These are phyloP conservation scores for Calcarius lapponicus DNA, from an alignment of 2,797 vertebrate genomes.

Conservation along the genomic window DNA sequence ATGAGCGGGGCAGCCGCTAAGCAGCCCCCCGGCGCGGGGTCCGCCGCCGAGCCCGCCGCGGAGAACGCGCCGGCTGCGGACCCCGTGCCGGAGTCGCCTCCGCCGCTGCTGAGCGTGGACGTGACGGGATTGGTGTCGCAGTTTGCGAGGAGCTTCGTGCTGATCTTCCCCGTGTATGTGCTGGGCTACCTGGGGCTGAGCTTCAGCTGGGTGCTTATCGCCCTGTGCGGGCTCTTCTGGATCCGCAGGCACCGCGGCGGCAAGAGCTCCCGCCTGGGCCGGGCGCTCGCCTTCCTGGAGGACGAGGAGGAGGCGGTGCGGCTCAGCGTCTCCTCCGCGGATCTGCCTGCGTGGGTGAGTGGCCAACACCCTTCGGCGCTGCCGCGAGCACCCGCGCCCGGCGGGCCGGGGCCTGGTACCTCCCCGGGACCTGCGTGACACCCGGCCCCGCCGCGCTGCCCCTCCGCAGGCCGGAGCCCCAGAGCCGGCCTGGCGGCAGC, in stretches of 20 bases:
- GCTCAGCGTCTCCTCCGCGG: conserved; percentile 78
- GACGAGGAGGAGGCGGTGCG: conserved; percentile 82
- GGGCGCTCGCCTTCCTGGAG: conserved; percentile 87
- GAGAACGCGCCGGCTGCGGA: conserved; percentile 15
- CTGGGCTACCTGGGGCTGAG: conserved; percentile 94
- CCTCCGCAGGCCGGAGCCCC: neutral
- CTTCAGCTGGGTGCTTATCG: conserved; percentile 95
- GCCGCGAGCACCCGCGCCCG: neutral
- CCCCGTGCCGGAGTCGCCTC: conserved; percentile 55
- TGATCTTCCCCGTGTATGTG: conserved; percentile 91
- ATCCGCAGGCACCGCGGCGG: conserved; percentile 80
- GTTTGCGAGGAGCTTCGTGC: conserved; percentile 88
- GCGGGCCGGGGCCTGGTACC: neutral
- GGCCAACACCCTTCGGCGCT: neutral
- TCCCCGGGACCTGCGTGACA: neutral
- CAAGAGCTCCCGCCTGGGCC: conserved; percentile 76
- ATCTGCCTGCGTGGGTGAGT: conserved; percentile 96
- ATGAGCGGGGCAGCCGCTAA: conserved; percentile 22
- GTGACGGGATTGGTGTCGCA: conserved; percentile 85
- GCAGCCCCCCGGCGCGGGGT: neutral
- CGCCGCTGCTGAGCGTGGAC: conserved; percentile 78
- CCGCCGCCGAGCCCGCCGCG: neutral
- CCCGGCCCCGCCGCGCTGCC: neutral
- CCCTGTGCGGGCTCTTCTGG: conserved; percentile 86
- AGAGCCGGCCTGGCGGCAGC: neutral